These are phyloP conservation scores for Podiceps cristatus DNA, from an alignment of 2,113 vertebrate species.

Conservation along the genomic window DNA sequence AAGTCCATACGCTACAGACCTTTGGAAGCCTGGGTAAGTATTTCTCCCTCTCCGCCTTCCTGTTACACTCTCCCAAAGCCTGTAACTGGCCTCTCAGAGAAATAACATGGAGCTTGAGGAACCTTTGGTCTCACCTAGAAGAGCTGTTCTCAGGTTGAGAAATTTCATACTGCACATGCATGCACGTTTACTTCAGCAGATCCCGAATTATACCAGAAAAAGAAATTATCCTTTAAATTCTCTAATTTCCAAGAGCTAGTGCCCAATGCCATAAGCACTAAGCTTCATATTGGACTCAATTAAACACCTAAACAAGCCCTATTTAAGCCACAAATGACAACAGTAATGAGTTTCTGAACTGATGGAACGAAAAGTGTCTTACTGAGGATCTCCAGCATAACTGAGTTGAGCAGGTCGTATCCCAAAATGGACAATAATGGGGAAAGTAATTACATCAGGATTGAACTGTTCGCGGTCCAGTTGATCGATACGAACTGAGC, in stretches of 20 bases:
- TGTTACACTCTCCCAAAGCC: neutral
- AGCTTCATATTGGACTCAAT: neutral
- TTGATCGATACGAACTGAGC: conserved; percentile 98
- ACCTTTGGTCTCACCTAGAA: neutral
- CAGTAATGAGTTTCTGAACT: neutral
- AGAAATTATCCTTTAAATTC: neutral
- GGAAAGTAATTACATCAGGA: conserved; percentile 97
- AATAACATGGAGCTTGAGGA: neutral
- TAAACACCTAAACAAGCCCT: neutral
- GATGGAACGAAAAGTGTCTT: conserved; percentile 76
- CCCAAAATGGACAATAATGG: conserved; percentile 98
- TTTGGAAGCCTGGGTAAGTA: neutral
- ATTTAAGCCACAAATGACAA: neutral
- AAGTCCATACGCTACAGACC: neutral
- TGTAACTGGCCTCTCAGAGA: fast-evolving
- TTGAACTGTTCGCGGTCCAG: conserved; percentile 98
- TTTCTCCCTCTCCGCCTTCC: neutral
- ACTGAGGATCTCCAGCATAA: conserved; percentile 99
- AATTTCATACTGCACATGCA: neutral
- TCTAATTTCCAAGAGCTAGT: neutral
- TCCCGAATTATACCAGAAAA: neutral
- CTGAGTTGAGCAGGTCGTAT: conserved; percentile 98
- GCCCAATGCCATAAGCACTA: neutral
- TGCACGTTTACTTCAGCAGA: neutral
- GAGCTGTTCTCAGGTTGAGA: neutral